Percentiles rank a stretch among this genome's conserved stretches.
Conservation (phyloP, 2,113 vertebrate genomes). For the Hyperopisus bebe region DNA sequence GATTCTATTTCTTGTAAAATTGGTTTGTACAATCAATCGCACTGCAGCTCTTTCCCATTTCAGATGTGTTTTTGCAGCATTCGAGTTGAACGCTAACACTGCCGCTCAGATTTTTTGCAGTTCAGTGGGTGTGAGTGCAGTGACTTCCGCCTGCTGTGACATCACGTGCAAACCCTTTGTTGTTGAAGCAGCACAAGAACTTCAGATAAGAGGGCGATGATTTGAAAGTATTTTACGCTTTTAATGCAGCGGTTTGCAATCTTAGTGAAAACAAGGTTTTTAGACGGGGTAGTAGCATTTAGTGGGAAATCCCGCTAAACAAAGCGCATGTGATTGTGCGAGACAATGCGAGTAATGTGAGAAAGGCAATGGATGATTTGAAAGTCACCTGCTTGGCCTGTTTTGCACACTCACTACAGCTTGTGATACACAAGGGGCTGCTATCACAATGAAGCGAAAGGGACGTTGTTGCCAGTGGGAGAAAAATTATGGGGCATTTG, state of each 20-base stretch:
- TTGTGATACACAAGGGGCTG: neutral
- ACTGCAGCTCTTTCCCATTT: neutral
- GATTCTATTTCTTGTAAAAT: neutral
- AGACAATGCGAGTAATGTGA: neutral
- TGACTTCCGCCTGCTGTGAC: neutral
- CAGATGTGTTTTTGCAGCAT: neutral
- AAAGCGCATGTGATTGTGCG: neutral
- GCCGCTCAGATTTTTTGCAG: neutral
- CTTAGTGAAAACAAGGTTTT: neutral
- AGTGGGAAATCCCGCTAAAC: neutral
- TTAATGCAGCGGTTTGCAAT: neutral
- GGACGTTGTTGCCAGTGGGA: neutral
- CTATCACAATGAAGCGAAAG: neutral
- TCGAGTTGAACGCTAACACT: neutral
- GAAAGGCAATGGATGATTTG: neutral
- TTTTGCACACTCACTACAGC: neutral
- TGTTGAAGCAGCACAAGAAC: neutral
- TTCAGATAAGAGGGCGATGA: neutral
- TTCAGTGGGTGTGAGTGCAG: neutral
- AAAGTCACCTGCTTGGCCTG: neutral
- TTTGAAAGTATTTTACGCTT: neutral
- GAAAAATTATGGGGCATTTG: neutral
- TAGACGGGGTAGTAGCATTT: neutral
- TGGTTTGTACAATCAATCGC: neutral
- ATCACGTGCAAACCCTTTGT: neutral